Base-by-base conservation (phyloP, 2,888 invertebrate genomes). In the Drosophila atripex region DNA sequence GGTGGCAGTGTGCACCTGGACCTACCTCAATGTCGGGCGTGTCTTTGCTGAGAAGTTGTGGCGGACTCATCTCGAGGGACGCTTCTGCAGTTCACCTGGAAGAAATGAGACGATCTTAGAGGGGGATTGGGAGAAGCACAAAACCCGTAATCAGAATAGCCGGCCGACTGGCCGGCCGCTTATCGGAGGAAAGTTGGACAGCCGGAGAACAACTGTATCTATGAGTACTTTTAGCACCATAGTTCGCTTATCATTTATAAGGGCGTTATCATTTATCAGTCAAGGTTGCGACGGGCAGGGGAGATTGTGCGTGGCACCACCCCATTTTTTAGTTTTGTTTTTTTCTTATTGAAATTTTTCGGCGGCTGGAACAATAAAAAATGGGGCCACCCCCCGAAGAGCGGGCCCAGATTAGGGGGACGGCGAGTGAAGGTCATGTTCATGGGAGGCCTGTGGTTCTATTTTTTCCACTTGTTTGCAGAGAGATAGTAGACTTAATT, bases 1-100 rank as follows among this genome's bases (percentile, higher is more conserved):
- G 2, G 4, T 12, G 16, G 9, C 46, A 16, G 16, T 8, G 8
- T 32, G 8, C 14, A 21, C 11, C 7, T n/a, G 9, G 32, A 77
- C 93, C 93, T 91, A 96, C 96, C 94, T 97, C 97, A 86, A 97
- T 97, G 91, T 97, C 97, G 2, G 95, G 95, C 68, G 95, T 88
- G 89, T 97, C 96, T 86, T 93, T 94, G 90, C 95, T 96, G 52
- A 95, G 69, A 54, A 90, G 59, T 68, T 91, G 91, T 82, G 93
- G 93, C 56, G 93, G 90, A 82, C 87, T 89, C 91, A 91, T 91
- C 45, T 63, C 77, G 63, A 6, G 8, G 35, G 52, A 14, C 7
- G 5, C 7, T 6, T n/a, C 7, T 3, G 16, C 12, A 11, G 14
- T 9, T 43, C 11, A 30, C 18, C 63, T 63, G 66, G 1, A 32